Conservation (phyloP, 2,888 invertebrate species). For the Caenorhabditis plicata region DNA sequence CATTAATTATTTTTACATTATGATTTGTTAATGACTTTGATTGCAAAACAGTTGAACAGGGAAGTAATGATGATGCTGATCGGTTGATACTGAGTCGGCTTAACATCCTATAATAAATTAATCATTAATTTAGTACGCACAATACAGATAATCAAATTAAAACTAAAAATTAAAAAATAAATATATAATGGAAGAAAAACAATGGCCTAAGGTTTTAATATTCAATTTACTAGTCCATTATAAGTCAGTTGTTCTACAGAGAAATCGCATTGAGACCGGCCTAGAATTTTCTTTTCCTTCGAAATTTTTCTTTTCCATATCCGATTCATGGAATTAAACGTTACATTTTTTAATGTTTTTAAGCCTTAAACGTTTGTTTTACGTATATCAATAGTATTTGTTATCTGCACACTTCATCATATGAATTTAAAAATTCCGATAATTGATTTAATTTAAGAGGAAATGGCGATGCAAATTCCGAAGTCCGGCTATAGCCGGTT, state of each 20-base stretch:
- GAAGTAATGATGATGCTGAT: constrained; percentile 14
- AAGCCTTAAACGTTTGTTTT: neutral
- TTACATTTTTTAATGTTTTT: too few species aligned
- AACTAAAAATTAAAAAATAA: constrained; percentile 1
- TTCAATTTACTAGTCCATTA: too few species aligned
- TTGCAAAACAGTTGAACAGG: neutral
- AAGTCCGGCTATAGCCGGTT: constrained; percentile 63
- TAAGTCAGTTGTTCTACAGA: too few species aligned
- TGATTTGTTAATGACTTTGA: neutral
- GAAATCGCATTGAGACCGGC: constrained; percentile 19
- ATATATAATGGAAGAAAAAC: neutral
- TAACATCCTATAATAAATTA: too few species aligned
- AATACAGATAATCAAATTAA: too few species aligned
- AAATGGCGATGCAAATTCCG: constrained; percentile 63
- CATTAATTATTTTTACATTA: neutral
- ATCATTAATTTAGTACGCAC: too few species aligned
- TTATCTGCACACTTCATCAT: neutral
- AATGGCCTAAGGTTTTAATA: neutral
- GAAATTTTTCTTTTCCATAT: constrained; percentile 1
- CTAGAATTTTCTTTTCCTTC: constrained; percentile 26
- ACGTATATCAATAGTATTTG: neutral
- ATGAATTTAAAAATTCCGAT: neutral
- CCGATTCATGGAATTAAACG: neutral
- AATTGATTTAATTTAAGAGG: too few species aligned
- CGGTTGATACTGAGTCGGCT: constrained; percentile 16